Base-by-base conservation (phyloP, 2,888 invertebrate genomes). In the Eurois occulta region DNA sequence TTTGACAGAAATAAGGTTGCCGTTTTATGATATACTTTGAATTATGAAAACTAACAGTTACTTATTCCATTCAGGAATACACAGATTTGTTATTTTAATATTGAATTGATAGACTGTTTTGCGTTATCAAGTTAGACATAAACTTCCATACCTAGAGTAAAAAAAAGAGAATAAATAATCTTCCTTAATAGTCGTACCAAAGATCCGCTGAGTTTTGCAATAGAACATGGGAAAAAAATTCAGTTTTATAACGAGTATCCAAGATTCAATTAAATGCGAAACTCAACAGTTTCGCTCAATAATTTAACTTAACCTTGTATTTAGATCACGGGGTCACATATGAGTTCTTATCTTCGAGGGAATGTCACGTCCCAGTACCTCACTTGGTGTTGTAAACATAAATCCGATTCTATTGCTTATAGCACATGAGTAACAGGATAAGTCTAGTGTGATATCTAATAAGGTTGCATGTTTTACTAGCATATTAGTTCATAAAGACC, bases 311-410 rank as follows among this genome's bases (percentile, higher is more conserved):
- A 21, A 65, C 18, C 18, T n/a, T 73, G 55, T 43, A 62, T 41
- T 46, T 64, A 68, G 64, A 58, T 71, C 66, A 82, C 75, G 67
- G 65, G 72, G 83, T 86, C 80, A 76, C 74, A 52, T 11, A 66
- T 72, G 35, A 46, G 41, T 35, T 55, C 32, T 28, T 41, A 64
- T n/a, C 60, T 69, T 64, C 65, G 69, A 76, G 74, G 82, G 68
- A 69, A 70, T 72, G 78, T 76, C 66, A 68, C 60, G 76, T 75
- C 70, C 81, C 52, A 64, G 72, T 86, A 87, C 84, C 86, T 88
- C 83, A 79, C 75, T 74, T 83, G 76, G 77, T 84, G 84, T 88
- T 86, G 88, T 87, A 81, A 80, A 86, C 70, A 70, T 80, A 24
- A 79, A 72, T 66, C 72, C 78, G 60, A 67, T 70, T 73, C 35